Percentiles rank a stretch among this genome's conserved stretches.
Evolutionary conservation across 2,113 vertebrate species (phyloP).

Genomic region (Pitta sordida): DNA sequence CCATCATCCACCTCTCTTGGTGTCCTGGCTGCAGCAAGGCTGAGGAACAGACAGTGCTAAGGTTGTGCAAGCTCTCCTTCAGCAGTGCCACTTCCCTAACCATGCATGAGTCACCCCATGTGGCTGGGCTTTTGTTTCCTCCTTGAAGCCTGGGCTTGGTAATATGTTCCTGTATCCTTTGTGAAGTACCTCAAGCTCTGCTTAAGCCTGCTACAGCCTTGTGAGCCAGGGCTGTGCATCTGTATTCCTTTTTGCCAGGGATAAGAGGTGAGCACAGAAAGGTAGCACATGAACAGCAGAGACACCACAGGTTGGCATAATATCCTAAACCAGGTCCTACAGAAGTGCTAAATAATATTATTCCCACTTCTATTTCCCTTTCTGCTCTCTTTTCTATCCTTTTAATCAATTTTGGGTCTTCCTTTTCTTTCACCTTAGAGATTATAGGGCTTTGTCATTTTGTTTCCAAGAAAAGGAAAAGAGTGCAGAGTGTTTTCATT

Average conservation of each 20-base stretch:
- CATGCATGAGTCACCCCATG: not conserved
- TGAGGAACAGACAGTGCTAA: not conserved
- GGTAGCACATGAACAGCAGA: not conserved
- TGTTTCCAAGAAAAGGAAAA: conserved; percentile 21
- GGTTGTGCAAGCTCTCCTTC: not conserved
- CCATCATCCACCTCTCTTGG: not conserved
- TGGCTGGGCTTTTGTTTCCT: not conserved
- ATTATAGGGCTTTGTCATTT: conserved; percentile 59
- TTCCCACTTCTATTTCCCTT: not conserved
- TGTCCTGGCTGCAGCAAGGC: not conserved
- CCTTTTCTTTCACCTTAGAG: conserved; percentile 27
- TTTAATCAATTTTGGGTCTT: conserved; percentile 43
- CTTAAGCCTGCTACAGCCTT: not conserved
- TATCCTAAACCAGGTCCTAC: not conserved
- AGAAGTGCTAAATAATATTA: not conserved
- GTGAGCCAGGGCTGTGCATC: fast-evolving
- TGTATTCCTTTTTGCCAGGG: not conserved
- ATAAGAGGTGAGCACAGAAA: not conserved
- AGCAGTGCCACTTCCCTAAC: not conserved
- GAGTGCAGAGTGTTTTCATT: conserved; percentile 36
- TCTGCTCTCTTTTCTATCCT: conserved; percentile 3
- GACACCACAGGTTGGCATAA: not conserved
- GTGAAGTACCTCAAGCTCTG: not conserved
- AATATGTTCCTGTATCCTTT: not conserved
- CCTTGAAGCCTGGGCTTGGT: not conserved